Evolutionary conservation across 2,888 invertebrate genomes (phyloP), one percentile per base, ranked within the genome.

Genomic region (Aelia acuminata): DNA sequence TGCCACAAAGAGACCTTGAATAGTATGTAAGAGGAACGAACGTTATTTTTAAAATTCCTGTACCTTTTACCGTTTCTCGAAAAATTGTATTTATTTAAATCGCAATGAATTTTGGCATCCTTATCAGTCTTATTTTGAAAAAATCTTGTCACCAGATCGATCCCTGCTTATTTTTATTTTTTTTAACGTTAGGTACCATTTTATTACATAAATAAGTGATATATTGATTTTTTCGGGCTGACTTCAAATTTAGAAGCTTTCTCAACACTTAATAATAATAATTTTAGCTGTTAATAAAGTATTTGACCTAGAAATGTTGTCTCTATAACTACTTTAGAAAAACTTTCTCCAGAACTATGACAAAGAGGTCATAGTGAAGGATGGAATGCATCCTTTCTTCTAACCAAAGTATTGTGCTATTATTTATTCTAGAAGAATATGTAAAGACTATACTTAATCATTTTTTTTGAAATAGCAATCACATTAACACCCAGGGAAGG

Each of bases 271-370:
- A n/a, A n/a, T 8, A n/a, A 13, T 26, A 57, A 57, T 57, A 57
- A 13, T 57, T 26, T 26, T 26, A 57, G 57, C 1, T 26, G 11
- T 13, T 57, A 4, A 26, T 26, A 57, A 26, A 11, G 57, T 10
- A 26, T 57, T 57, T 31, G 63, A 63, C 63, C 63, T 31, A 35
- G 63, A 31, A 31, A 63, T 63, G 18, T 31, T 31, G 31, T 63
- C 15, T 63, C 31, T 63, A 63, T 31, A 31, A 63, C 31, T 31
- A 18, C 63, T 63, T 63, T 63, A 13, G 43, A 63, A 31, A 63
- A 31, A 63, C 63, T 63, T 63, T 63, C 63, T 63, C 63, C 18
- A 63, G 63, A 63, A 31, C 63, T 63, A 63, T 63, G 63, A 31
- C 26, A 63, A 63, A 63, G 63, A 31, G 63, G 63, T 63, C 63